Evolutionary conservation across 2,113 vertebrate genomes (phyloP).

Genomic region (Hippocampus comes): DNA sequence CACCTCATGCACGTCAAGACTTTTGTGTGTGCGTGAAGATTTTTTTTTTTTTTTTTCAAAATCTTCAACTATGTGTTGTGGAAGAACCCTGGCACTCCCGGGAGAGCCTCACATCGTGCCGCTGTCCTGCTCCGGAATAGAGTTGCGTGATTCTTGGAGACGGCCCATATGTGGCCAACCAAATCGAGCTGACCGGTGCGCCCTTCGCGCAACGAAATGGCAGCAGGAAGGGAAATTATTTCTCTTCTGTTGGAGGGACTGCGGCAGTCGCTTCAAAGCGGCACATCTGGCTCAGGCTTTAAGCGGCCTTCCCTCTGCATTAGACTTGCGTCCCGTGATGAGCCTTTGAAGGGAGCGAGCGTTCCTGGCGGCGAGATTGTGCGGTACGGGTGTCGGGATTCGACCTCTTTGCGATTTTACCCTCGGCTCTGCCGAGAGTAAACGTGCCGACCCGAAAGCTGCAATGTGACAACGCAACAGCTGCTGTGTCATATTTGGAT

Average conservation of each 20-base stretch:
- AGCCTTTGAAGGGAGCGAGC: constrained; percentile 65
- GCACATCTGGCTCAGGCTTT: constrained; percentile 48
- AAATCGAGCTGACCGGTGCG: constrained; percentile 42
- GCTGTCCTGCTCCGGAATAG: constrained; percentile 47
- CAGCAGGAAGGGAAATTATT: constrained; percentile 62
- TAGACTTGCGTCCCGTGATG: constrained; percentile 63
- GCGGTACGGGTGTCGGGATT: constrained; percentile 38
- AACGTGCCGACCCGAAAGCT: constrained; percentile 47
- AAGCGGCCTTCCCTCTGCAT: constrained; percentile 61
- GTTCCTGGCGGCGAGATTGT: constrained; percentile 47
- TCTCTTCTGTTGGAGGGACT: constrained; percentile 53
- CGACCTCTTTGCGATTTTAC: background rate
- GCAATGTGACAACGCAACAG: constrained; percentile 54
- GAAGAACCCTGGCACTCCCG: constrained; percentile 28
- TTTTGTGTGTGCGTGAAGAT: constrained; percentile 52
- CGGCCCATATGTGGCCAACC: constrained; percentile 46
- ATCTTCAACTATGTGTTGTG: constrained; percentile 55
- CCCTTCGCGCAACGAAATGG: constrained; percentile 46
- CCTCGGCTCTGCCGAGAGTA: constrained; percentile 19
- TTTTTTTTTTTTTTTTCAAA: constrained; percentile 43
- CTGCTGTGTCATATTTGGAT: constrained; percentile 50
- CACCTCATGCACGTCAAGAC: constrained; percentile 51
- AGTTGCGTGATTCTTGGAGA: constrained; percentile 60
- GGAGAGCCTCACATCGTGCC: constrained; percentile 54
- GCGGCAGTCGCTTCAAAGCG: constrained; percentile 62